Evolutionary conservation across 2,797 vertebrate species (phyloP).

Genomic region (Agapornis canus): DNA sequence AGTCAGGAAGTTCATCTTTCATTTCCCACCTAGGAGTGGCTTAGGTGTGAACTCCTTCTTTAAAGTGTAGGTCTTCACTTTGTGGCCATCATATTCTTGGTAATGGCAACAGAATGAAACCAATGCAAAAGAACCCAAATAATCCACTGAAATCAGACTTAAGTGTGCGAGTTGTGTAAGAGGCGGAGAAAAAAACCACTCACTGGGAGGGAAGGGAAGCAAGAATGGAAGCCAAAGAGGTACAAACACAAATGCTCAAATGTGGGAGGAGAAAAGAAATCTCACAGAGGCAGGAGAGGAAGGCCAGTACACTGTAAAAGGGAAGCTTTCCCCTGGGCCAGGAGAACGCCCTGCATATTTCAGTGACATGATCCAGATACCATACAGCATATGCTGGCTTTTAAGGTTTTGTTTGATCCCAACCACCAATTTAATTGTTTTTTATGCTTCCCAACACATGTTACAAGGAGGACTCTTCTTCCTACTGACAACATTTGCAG

Average conservation of each 20-base stretch:
- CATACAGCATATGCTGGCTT: background rate
- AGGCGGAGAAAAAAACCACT: background rate
- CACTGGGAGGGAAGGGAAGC: background rate
- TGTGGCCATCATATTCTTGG: background rate
- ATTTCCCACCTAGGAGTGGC: background rate
- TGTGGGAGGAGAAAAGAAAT: background rate
- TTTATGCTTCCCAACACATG: background rate
- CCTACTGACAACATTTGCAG: background rate
- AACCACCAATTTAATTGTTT: background rate
- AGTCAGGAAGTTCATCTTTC: background rate
- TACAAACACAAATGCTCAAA: background rate
- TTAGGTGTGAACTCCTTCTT: background rate
- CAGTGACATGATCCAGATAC: background rate
- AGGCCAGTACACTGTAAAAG: background rate
- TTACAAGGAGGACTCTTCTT: background rate
- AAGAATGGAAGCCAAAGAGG: background rate
- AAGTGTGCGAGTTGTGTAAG: fast-evolving
- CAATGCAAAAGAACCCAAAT: background rate
- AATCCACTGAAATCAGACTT: background rate
- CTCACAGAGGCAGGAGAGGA: background rate
- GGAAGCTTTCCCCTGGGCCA: background rate
- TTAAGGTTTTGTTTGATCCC: background rate
- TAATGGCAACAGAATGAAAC: background rate
- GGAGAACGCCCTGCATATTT: background rate
- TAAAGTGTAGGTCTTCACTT: background rate